Evolutionary conservation across 2,113 vertebrate species (phyloP).

Genomic region (human (Homo sapiens)): DNA sequence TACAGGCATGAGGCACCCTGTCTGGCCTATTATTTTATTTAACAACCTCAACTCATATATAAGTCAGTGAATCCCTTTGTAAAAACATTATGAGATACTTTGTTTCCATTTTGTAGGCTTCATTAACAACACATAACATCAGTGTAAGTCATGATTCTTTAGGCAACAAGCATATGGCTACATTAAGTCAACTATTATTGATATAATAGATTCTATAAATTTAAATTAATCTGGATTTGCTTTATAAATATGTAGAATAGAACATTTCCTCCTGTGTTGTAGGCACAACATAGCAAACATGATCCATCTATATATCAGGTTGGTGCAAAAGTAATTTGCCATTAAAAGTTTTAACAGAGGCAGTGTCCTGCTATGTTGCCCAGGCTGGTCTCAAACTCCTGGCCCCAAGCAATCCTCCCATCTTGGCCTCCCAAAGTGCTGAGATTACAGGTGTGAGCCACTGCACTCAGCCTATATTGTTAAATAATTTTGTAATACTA

Average conservation of each 20-base stretch:
- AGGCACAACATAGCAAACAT: not conserved
- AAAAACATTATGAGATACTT: slow-evolving; percentile 7
- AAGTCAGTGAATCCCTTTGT: slow-evolving; percentile 9
- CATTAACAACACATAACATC: slow-evolving; percentile 31
- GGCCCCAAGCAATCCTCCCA: no score
- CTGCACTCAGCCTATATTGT: not conserved
- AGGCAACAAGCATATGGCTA: slow-evolving; percentile 51
- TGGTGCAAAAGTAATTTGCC: no score
- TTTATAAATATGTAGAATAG: slow-evolving; percentile 17
- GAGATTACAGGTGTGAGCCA: no score
- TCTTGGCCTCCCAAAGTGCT: no score
- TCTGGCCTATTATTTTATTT: not conserved
- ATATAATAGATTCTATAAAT: slow-evolving; percentile 26
- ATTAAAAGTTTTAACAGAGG: no score
- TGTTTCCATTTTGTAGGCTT: slow-evolving; percentile 50
- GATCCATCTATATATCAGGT: not conserved
- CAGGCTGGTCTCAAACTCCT: no score
- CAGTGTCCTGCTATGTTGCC: no score
- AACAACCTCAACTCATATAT: not conserved
- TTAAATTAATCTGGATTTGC: slow-evolving; percentile 50
- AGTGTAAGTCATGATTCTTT: slow-evolving; percentile 41
- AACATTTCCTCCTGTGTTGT: not conserved
- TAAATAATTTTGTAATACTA: slow-evolving; percentile 32
- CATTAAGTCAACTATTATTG: slow-evolving; percentile 33
- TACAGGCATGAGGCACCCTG: not conserved